Conservation (phyloP, 2,888 invertebrate species). For the Drosophila ezoana region DNA sequence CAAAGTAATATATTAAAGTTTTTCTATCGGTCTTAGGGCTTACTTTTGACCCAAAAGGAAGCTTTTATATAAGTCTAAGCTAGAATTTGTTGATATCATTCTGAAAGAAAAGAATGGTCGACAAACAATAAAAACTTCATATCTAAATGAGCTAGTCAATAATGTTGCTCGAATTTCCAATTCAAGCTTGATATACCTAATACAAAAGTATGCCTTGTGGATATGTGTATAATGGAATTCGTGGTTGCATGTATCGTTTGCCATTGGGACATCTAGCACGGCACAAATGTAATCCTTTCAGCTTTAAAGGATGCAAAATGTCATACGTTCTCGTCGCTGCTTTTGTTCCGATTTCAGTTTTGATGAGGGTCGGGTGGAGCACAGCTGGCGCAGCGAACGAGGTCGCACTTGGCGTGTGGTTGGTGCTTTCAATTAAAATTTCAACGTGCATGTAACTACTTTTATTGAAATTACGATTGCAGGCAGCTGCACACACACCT, state of each 20-base stretch:
- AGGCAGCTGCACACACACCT: constrained; percentile 49
- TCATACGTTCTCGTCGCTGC: constrained; percentile 43
- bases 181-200: neutral
- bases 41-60: no score
- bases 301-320: constrained; percentile 45
- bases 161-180: no score
- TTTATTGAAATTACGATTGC: constrained; percentile 81
- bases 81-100: no score
- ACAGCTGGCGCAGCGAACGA: constrained; percentile 59
- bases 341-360: constrained; percentile 56
- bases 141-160: no score
- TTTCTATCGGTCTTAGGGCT: no score
- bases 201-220: neutral
- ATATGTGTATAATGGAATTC: neutral
- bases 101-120: no score
- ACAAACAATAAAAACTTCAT: no score
- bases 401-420: constrained; percentile 57
- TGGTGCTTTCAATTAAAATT: constrained; percentile 82
- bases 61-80: no score
- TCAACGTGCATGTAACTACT: constrained; percentile 78
- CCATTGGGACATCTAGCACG: constrained; percentile 27
- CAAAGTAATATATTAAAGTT: no score
- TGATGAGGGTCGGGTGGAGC: constrained; percentile 70
- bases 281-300: constrained; percentile 48
- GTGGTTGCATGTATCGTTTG: constrained; percentile 3